Conservation (phyloP, 2,888 invertebrate genomes). For the Tuta absoluta region DNA sequence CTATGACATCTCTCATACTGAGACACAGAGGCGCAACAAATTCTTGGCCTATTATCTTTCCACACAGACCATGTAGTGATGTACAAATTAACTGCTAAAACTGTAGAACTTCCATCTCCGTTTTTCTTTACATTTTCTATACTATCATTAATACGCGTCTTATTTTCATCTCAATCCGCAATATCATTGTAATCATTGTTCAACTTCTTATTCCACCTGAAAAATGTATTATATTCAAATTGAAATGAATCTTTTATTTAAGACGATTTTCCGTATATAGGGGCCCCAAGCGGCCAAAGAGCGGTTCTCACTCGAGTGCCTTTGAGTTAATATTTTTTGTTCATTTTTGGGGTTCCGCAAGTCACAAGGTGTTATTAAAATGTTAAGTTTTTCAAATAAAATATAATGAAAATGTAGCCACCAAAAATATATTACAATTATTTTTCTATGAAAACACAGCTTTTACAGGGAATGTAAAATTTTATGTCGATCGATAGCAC, state of each 20-base stretch:
- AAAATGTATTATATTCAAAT: conserved; percentile 11
- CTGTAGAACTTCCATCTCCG: too few species aligned
- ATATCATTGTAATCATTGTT: conserved; percentile 1
- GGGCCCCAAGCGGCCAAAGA: neutral
- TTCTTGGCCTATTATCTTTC: too few species aligned
- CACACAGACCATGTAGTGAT: too few species aligned
- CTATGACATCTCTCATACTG: too few species aligned
- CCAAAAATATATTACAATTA: too few species aligned
- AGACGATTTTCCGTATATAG: conserved; percentile 10
- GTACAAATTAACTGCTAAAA: too few species aligned
- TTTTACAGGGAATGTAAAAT: too few species aligned
- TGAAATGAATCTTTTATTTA: conserved; percentile 18
- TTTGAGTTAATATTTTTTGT: conserved; percentile 10
- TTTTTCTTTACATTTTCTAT: neutral
- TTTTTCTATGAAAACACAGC: too few species aligned
- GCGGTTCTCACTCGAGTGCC: neutral
- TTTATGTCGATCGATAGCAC: too few species aligned
- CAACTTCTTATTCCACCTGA: neutral
- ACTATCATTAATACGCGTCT: neutral
- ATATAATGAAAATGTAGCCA: neutral
- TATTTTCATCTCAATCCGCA: neutral
- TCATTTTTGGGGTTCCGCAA: conserved; percentile 5
- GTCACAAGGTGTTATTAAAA: neutral
- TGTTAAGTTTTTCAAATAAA: neutral
- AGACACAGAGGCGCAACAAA: too few species aligned